Conservation (phyloP, 2,888 invertebrate genomes). For the Linnaemya tessellans region DNA sequence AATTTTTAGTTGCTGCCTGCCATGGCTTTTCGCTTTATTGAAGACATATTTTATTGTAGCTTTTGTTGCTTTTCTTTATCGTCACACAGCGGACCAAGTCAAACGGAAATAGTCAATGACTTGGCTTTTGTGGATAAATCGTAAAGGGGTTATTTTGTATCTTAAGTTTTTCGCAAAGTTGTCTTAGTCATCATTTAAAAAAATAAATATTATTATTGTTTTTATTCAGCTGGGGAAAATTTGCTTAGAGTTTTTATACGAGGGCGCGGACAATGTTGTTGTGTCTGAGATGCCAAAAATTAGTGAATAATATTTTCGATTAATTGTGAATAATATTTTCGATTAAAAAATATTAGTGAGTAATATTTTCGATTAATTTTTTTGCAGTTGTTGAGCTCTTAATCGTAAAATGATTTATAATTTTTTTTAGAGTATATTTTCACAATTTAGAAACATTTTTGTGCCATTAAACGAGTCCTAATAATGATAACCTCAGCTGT, state of each 20-base stretch:
- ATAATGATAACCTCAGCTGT: too few species aligned
- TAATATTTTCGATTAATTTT: too few species aligned
- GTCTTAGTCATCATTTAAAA: neutral
- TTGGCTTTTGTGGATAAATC: neutral
- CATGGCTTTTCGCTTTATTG: slow-evolving; percentile 35
- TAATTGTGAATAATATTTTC: too few species aligned
- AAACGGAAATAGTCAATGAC: neutral
- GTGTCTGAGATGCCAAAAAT: too few species aligned
- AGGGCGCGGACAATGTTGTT: neutral
- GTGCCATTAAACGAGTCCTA: too few species aligned
- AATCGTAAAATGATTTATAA: too few species aligned
- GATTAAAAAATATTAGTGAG: too few species aligned
- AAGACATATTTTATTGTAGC: slow-evolving; percentile 51
- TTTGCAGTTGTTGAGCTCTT: too few species aligned
- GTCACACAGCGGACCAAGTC: neutral
- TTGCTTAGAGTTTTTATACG: neutral
- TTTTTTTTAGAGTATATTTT: too few species aligned
- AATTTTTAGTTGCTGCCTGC: slow-evolving; percentile 28
- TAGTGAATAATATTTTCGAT: too few species aligned
- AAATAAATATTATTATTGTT: neutral
- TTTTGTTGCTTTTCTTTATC: slow-evolving; percentile 3
- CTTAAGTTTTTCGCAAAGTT: neutral
- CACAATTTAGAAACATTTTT: too few species aligned
- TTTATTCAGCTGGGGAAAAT: neutral
- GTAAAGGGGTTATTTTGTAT: neutral